phyloP scores from a whole-genome alignment of 2,113 vertebrate genomes.

The Nycticryphes semicollaris region DNA sequence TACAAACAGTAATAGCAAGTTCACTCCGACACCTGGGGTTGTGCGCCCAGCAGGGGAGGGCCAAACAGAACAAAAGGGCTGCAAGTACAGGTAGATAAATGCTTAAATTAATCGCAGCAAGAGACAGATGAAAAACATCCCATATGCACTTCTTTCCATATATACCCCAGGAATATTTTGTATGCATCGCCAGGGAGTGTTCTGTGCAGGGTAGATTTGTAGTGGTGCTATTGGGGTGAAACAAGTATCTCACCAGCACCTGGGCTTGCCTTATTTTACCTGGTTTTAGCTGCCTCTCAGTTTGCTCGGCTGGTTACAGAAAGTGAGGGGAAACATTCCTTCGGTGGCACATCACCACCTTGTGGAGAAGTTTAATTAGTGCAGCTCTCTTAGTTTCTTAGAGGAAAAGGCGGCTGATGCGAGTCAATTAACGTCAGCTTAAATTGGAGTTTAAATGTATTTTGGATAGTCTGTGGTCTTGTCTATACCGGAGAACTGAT shows the following conservation, averaged over 20 bases:
- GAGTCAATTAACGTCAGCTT: not conserved
- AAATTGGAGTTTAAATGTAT: not conserved
- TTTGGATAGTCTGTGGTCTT: not conserved
- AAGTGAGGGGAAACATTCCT: not conserved
- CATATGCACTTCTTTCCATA: not conserved
- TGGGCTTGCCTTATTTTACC: accelerated
- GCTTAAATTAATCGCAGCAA: not conserved
- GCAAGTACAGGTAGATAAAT: not conserved
- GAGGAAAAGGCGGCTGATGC: accelerated
- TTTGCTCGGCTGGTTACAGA: accelerated
- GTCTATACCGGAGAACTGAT: not conserved
- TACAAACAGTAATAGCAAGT: not conserved
- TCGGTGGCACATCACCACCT: constrained; percentile 31
- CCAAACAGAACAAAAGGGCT: not conserved
- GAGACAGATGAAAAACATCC: not conserved
- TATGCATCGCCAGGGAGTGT: accelerated
- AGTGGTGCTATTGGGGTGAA: not conserved
- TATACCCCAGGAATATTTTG: accelerated
- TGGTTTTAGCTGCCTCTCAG: accelerated
- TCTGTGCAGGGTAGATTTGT: not conserved
- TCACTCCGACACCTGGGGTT: not conserved
- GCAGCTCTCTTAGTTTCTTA: not conserved
- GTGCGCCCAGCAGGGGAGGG: not conserved
- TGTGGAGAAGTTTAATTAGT: not conserved
- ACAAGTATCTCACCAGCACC: not conserved